Base-by-base conservation (phyloP, 2,888 invertebrate genomes). In the Acanthoscelides obtectus region DNA sequence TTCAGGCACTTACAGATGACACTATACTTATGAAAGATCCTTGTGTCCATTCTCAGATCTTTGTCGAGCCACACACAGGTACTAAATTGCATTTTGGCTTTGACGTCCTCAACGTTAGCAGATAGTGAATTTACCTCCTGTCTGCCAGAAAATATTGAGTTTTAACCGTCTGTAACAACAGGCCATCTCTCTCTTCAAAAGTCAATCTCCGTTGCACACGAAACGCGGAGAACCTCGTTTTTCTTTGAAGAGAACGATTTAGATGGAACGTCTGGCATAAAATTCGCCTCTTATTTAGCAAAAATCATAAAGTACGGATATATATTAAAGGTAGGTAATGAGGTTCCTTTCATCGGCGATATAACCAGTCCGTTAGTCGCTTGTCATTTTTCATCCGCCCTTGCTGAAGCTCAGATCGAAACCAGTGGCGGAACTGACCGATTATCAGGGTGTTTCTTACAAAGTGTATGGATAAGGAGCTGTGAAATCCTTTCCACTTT, bases 281-380 rank as follows among this genome's bases (percentile, higher is more conserved):
- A 45, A 45, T 45, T 17, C 17, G 17, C 45, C 17, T 45, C 45
- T 12, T 45, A 45, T 45, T 45, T 45, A 45, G 45, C 45, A 12
- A 6, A 45, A 45, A 45, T 45, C 45, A 12, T 12, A 45, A 45
- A 45, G 45, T 45, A 45, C 45, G 45, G 45, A 45, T 45, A 45
- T 45, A 45, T 45, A 45, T 45, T 45, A 6, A 17, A 17, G 17
- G 17, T 17, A 45, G 45, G 45, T 45, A 45, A 45, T 45, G 45
- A 45, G 45, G 45, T 45, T 45, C 45, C 69, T 72, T 70, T 65
- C 73, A 76, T 76, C 77, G 75, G 69, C 74, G 73, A 77, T 75
- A 72, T 70, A 72, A 73, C 72, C 70, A 76, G 73, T 73, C 75
- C 76, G 73, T 78, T 76, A 76, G 74, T 75, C 77, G 76, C 77